Base-by-base conservation (phyloP, 2,888 invertebrate species). In the Glyphotaelius pellucidus region DNA sequence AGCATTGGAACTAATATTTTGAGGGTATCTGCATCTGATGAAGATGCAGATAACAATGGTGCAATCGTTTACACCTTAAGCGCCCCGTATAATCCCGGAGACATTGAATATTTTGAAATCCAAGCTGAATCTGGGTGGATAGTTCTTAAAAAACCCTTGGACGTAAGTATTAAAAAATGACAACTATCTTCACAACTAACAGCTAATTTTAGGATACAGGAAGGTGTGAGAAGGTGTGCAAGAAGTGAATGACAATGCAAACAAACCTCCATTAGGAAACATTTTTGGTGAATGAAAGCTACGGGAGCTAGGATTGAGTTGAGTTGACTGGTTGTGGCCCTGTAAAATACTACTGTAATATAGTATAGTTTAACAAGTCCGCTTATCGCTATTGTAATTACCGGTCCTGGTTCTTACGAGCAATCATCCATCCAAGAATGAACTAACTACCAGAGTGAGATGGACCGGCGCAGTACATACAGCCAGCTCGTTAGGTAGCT, bases 51-150 rank as follows among this genome's bases (percentile, higher is more conserved):
- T 94, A 98, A 98, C 95, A 99, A 99, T 95, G 99, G 99, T 38
- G 99, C 98, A 91, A 99, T 99, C 94, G 97, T 98, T 30, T 99
- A 99, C 95, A 98, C 98, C 84, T 96, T 99, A 94, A 98, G 98
- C 94, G 98, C 99, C 81, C 98, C 98, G 1, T 98, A 98, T 94
- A 98, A 99, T 95, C 98, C 98, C 19, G 97, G 98, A 90, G 98
- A 98, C 95, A 97, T 99, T 94, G 98, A 99, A 95, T 99, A 99
- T 96, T 99, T 99, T 95, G 98, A 98, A 95, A 99, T 99, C 94
- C 99, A 99, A 96, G 98, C 98, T 94, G 99, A 99, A 95, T 99
- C 99, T 94, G 99, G 99, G 95, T 99, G 99, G 99, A 99, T 99
- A 95, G 98, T 98, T 93, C 96, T 99, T 94, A 98, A 98, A 96